phyloP scores from a whole-genome alignment of 1,140 invertebrate species.

The Drosophila arizonae region DNA sequence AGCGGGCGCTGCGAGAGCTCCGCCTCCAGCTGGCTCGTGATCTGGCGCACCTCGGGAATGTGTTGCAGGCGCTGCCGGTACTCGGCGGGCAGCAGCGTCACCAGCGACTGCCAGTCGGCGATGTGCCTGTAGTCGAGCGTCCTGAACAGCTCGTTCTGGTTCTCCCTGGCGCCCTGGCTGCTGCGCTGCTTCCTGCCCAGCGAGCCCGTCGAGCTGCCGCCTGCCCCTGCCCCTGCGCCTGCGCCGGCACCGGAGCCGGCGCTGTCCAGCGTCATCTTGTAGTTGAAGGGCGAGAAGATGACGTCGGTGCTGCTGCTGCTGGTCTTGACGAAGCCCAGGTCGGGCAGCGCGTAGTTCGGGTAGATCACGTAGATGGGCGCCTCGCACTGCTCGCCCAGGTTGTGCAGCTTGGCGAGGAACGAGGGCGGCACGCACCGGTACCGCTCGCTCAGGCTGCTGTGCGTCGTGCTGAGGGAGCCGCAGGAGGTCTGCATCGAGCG shows the following conservation, averaged over 20 bases:
- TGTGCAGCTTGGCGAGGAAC: conserved; percentile 86
- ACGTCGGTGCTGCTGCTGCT: conserved; percentile 85
- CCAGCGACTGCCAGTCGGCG: conserved; percentile 95
- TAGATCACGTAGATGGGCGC: conserved; percentile 94
- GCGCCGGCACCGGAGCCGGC: conserved; percentile 10
- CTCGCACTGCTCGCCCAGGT: conserved; percentile 85
- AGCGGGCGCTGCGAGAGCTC: conserved; percentile 86
- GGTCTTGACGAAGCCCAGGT: conserved; percentile 91
- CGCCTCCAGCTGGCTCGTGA: conserved; percentile 74
- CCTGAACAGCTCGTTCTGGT: conserved; percentile 91
- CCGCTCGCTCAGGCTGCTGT: conserved; percentile 74
- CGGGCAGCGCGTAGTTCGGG: conserved; percentile 95
- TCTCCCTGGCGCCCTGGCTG: conserved; percentile 85
- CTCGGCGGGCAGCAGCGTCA: conserved; percentile 92
- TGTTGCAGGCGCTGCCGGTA: conserved; percentile 89
- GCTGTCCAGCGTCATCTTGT: conserved; percentile 77
- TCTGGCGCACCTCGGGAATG: conserved; percentile 87
- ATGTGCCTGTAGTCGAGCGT: conserved; percentile 92
- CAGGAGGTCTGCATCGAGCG: conserved; percentile 89
- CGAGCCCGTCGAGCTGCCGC: conserved; percentile 36
- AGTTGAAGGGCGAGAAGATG: conserved; percentile 84
- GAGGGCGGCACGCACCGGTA: conserved; percentile 86
- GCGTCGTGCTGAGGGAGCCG: conserved; percentile 72
- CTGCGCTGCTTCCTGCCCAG: conserved; percentile 84
- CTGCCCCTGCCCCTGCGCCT: too few species aligned